phyloP scores from a whole-genome alignment of 1,140 invertebrate species.

The Lysiphlebus fabarum region DNA sequence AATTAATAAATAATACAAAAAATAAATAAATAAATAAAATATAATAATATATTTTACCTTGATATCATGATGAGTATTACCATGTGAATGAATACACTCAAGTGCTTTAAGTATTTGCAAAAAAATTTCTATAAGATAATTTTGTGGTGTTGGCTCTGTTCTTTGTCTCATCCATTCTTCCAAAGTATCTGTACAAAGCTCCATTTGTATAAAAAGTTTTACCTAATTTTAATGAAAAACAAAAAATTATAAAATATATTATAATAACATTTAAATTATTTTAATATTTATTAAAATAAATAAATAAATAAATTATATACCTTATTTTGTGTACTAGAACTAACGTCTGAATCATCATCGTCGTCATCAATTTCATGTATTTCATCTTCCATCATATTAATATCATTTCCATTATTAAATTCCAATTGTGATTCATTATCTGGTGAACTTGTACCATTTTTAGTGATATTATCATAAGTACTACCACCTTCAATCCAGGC shows the following conservation, averaged over 20 bases:
- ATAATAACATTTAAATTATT: too few relatives aligned
- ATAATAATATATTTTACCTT: constrained; percentile 55
- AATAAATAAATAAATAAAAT: neutral
- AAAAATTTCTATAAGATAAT: constrained; percentile 60
- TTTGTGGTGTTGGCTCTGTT: constrained; percentile 49
- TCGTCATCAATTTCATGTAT: too few relatives aligned
- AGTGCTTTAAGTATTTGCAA: constrained; percentile 69
- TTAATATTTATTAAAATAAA: too few relatives aligned
- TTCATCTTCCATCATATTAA: too few relatives aligned
- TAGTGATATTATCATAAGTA: too few relatives aligned
- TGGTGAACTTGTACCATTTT: too few relatives aligned
- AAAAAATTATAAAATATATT: constrained; percentile 14
- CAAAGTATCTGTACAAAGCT: constrained; percentile 71
- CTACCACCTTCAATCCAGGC: constrained; percentile 77
- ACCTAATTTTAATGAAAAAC: constrained; percentile 55
- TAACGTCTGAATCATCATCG: too few relatives aligned
- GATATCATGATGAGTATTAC: constrained; percentile 79
- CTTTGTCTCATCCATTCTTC: constrained; percentile 68
- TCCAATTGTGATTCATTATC: too few relatives aligned
- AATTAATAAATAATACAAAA: constrained; percentile 3
- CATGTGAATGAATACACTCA: constrained; percentile 73
- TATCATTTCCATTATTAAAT: too few relatives aligned
- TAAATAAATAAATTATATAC: too few relatives aligned
- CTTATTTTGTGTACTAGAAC: too few relatives aligned
- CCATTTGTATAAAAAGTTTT: constrained; percentile 80